Conservation (phyloP, 2,888 invertebrate species). For the Stenodera caucasica region DNA sequence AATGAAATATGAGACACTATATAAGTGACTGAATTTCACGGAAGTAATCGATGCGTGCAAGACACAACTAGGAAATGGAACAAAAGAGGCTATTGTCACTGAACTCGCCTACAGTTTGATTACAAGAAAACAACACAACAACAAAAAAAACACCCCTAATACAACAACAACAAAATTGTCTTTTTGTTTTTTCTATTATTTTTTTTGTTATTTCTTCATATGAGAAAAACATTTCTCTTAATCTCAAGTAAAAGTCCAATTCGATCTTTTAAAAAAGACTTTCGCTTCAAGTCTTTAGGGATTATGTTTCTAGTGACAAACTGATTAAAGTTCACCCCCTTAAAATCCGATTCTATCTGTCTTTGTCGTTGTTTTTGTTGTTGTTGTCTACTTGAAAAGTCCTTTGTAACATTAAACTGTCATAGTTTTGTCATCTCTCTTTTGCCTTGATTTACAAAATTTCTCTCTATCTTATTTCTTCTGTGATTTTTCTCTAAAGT, state of each 20-base stretch:
- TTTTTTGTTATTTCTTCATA: too few species aligned
- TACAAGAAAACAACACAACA: too few species aligned
- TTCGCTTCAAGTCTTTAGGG: constrained; percentile 30
- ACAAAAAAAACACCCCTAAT: too few species aligned
- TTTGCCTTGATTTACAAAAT: constrained; percentile 12
- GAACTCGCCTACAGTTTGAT: background rate
- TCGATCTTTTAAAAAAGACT: constrained; percentile 28
- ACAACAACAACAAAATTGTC: too few species aligned
- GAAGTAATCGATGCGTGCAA: constrained; percentile 11
- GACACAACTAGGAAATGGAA: constrained; percentile 19
- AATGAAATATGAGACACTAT: constrained; percentile 20
- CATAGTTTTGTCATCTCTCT: constrained; percentile 32
- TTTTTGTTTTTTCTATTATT: too few species aligned
- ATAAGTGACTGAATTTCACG: background rate
- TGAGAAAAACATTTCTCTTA: constrained; percentile 18
- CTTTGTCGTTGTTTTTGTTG: too few species aligned
- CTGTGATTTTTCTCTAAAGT: background rate
- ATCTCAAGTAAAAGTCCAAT: constrained; percentile 23
- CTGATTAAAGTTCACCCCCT: constrained; percentile 35
- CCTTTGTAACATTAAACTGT: constrained; percentile 40
- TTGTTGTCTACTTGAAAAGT: constrained; percentile 33
- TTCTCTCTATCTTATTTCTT: background rate
- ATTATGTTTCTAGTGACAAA: constrained; percentile 31
- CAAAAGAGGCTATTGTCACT: constrained; percentile 16
- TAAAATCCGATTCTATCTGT: constrained; percentile 28